Percentiles rank a stretch among this genome's conserved stretches.
phyloP scores from a whole-genome alignment of 2,113 vertebrate species.

The Melanocharis versteri region DNA sequence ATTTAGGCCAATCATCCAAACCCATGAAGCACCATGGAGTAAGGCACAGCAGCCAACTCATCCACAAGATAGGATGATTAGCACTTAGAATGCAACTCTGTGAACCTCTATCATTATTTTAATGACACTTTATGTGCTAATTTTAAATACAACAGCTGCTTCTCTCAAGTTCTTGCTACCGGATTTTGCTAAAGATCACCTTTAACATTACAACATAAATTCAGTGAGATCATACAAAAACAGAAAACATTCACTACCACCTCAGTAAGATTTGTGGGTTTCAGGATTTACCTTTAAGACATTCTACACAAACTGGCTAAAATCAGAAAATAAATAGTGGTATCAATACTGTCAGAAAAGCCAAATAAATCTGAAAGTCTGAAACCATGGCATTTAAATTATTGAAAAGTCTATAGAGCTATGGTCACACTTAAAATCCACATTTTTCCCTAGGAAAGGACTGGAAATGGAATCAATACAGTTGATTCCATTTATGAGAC shows the following conservation, averaged over 20 bases:
- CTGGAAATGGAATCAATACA: no score
- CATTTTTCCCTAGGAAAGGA: not conserved
- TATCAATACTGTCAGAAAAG: not conserved
- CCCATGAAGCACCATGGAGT: not conserved
- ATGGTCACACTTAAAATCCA: not conserved
- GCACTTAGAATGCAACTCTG: not conserved
- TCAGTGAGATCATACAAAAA: constrained; percentile 16
- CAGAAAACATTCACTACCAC: not conserved
- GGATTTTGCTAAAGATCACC: constrained; percentile 41
- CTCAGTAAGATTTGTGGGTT: not conserved
- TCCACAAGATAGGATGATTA: not conserved
- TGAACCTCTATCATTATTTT: constrained; percentile 24
- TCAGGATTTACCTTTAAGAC: not conserved
- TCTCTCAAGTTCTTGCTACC: constrained; percentile 20
- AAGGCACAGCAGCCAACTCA: constrained; percentile 29
- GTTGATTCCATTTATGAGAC: not conserved
- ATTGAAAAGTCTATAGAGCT: not conserved
- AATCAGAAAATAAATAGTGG: not conserved
- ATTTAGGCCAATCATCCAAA: not conserved
- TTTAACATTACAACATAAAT: constrained; percentile 39
- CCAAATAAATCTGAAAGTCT: constrained; percentile 20
- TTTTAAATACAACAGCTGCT: constrained; percentile 46
- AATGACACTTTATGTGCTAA: constrained; percentile 14
- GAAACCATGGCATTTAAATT: constrained; percentile 1
- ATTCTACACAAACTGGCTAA: not conserved